Evolutionary conservation across 2,113 vertebrate species (phyloP), one percentile per base, ranked within the genome.

Genomic region (Todiramphus saurophagus): DNA sequence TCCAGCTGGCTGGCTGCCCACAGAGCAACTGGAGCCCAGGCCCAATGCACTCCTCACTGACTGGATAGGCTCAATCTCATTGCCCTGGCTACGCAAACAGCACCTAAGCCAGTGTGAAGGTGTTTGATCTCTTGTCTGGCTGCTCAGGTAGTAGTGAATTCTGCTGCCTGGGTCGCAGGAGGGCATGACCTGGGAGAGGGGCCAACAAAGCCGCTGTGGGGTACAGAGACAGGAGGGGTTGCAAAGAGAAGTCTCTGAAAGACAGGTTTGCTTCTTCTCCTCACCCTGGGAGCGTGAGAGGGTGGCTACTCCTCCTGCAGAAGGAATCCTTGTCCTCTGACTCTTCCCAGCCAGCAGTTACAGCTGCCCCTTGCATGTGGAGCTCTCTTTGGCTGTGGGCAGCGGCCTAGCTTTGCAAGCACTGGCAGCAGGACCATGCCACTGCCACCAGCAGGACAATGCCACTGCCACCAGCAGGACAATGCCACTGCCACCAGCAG

Each of bases 301-400:
- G 20, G 58, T 39, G 75, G 27, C 75, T 50, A 3, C 8, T 55
- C 31, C 44, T 66, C 39, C 30, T 48, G 66, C 60, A 41, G 51
- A 78, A 53, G 35, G 21, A 79, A 74, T 60, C 5, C 8, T 7
- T 16, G 24, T 46, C 64, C 30, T 67, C 64, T 33, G 27, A 43
- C 28, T 39, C 60, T 43, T 30, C 41, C 23, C 44, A 80, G 53
- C 23, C 39, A 50, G 33, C 70, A 50, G 56, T 9, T 31, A 9
- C 5, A 48, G 59, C 16, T 76, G 12, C 37, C 41, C 13, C 0
- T 0, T 44, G n/a, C 4, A 18, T 2, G 5, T 16, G 63, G 55
- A 91, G 30, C 44, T 51, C 50, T 50, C 43, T 46, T 21, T 48
- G 1, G 11, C 37, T 23, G 9, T 5, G 50, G 41, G 31, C 86